Conservation (phyloP, 2,113 vertebrate species). For the Odocoileus virginianus region DNA sequence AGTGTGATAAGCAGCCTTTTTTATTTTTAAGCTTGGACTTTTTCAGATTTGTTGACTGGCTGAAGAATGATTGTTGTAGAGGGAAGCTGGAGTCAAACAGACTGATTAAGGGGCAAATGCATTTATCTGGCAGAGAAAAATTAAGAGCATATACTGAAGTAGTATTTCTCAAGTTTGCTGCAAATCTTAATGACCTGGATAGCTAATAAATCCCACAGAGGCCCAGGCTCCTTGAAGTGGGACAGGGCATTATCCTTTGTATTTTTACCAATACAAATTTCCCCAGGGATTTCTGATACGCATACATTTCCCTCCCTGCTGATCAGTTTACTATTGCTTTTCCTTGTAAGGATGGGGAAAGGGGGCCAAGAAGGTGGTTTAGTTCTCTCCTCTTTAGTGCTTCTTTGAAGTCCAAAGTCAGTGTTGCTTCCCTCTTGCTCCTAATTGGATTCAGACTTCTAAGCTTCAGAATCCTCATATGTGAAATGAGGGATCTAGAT, state of each 20-base stretch:
- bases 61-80: background rate
- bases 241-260: background rate
- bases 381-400: background rate
- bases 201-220: background rate
- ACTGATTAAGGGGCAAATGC: background rate
- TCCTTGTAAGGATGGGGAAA: background rate
- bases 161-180: background rate
- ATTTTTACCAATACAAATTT: background rate
- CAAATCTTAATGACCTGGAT: background rate
- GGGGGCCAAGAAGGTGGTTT: background rate
- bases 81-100: background rate
- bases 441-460: background rate
- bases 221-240: background rate
- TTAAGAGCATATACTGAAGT: background rate
- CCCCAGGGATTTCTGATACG: background rate
- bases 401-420: background rate
- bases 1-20: background rate
- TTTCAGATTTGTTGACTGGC: background rate
- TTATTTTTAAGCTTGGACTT: background rate
- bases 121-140: background rate
- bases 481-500: background rate
- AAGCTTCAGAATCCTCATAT: slow-evolving; percentile 13
- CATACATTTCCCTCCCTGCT: background rate
- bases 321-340: background rate
- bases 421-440: background rate